phyloP scores from a whole-genome alignment of 2,797 vertebrate species.

The Ceyx erithaca region DNA sequence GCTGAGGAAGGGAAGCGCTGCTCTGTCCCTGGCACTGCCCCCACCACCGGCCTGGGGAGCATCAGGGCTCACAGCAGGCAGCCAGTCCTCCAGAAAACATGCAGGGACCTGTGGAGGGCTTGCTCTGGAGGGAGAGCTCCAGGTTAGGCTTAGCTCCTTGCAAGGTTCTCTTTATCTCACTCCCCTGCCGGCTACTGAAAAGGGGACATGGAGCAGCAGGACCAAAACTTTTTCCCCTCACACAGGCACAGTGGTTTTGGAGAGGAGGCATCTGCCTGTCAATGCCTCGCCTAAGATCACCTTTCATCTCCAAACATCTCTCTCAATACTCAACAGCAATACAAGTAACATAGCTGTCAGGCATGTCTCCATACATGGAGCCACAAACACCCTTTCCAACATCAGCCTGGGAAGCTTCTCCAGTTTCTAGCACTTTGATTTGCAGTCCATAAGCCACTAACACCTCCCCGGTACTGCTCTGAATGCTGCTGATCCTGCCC shows the following conservation, averaged over 20 bases:
- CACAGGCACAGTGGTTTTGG: fast-evolving
- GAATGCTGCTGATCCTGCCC: neutral
- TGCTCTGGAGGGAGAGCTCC: neutral
- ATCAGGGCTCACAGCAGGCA: fast-evolving
- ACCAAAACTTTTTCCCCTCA: neutral
- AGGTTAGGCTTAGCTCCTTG: neutral
- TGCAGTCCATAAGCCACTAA: neutral
- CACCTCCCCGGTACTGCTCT: neutral
- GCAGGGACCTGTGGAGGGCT: neutral
- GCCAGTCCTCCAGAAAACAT: neutral
- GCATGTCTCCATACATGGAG: neutral
- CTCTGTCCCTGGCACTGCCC: neutral
- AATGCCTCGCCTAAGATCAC: neutral
- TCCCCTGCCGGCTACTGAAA: neutral
- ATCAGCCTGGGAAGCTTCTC: neutral
- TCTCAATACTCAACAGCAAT: neutral
- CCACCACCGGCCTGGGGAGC: neutral
- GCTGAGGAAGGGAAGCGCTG: neutral
- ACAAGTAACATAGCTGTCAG: neutral
- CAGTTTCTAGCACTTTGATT: neutral
- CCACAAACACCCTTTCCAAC: neutral
- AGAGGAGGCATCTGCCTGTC: neutral
- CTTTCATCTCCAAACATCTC: neutral
- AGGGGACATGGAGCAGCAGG: neutral
- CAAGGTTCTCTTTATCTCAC: fast-evolving